Evolutionary conservation across 30 jellyfish, hydroid and myxozoan species (phyloP), one percentile per base, ranked within the genome.

Genomic region (Aurelia sp.): DNA sequence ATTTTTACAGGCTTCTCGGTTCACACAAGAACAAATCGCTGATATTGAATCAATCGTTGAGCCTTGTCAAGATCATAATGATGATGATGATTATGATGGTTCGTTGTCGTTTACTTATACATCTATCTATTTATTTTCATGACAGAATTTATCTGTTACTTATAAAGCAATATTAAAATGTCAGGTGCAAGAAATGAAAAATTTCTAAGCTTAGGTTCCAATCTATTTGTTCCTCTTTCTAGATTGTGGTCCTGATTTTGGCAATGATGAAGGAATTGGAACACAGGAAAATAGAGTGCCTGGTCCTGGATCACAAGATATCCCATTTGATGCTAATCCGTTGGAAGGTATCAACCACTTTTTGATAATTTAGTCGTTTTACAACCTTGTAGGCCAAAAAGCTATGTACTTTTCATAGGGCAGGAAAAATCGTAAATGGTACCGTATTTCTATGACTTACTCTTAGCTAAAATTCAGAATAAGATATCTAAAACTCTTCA

Each of bases 31-130:
- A 10, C 79, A 78, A 69, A 33, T 78, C 12, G 88, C 88, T 13
- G 88, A 78, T 48, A 78, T 78, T 30, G 88, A 63, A 17, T 59
- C 88, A 18, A 62, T 78, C 40, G 57, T 64, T 19, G 59, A 78
- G 57, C 71, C 88, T 10, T 41, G 66, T 7, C 67, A 68, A n/a
- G 88, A 40, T 30, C 80, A 78, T 21, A 11, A 73, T 52, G 84
- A 73, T 52, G 81, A 71, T 20, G 81, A 71, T 71, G 81, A 41
- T 71, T 73, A 76, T 76, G 86, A 31, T 57, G 86, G 86, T 76
- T 5, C 7, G 86, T 76, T 37, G 7, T 37, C 10, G 10, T 37
- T 37, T 37, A 37, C 10, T 37, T 37, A 7, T 37, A 4, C 4
- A 37, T 37, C 3, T 37, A 37, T 37, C 10, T 37, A 37, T 37